Evolutionary conservation across 2,888 invertebrate genomes (phyloP).

Genomic region (Thecophora atra): DNA sequence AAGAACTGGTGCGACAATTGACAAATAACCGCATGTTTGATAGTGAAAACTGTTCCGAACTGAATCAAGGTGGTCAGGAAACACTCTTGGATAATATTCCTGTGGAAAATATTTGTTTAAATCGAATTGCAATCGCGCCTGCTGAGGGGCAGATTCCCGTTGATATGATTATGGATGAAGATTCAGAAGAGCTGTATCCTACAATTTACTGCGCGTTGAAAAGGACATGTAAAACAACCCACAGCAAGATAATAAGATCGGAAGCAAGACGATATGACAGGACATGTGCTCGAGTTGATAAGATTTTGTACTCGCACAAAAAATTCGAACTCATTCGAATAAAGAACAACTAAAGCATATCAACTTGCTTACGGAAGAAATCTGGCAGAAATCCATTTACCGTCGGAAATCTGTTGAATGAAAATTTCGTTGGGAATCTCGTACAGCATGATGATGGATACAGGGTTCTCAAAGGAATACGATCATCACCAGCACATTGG

Average conservation of each 20-base stretch:
- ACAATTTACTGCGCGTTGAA: neutral
- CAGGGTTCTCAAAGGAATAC: constrained; percentile 35
- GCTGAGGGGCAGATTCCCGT: constrained; percentile 34
- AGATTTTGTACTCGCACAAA: constrained; percentile 23
- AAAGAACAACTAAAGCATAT: constrained; percentile 36
- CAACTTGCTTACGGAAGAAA: constrained; percentile 37
- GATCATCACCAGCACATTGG: constrained; percentile 44
- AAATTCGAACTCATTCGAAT: constrained; percentile 38
- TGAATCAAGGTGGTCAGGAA: constrained; percentile 36
- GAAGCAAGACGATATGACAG: no score
- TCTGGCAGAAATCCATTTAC: constrained; percentile 14
- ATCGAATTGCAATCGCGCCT: constrained; percentile 38
- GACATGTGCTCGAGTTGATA: neutral
- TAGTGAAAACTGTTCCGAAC: neutral
- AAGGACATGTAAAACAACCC: neutral
- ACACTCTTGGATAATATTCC: constrained; percentile 41
- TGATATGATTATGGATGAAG: neutral
- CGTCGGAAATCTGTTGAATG: constrained; percentile 31
- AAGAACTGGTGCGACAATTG: neutral
- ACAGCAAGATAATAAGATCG: no score
- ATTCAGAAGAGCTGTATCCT: no score
- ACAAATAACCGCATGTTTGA: neutral
- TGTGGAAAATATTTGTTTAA: constrained; percentile 29
- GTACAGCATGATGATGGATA: constrained; percentile 40
- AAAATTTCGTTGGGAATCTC: constrained; percentile 30